Base-by-base conservation (phyloP, 1,140 invertebrate genomes). In the Halictus rubicundus region DNA sequence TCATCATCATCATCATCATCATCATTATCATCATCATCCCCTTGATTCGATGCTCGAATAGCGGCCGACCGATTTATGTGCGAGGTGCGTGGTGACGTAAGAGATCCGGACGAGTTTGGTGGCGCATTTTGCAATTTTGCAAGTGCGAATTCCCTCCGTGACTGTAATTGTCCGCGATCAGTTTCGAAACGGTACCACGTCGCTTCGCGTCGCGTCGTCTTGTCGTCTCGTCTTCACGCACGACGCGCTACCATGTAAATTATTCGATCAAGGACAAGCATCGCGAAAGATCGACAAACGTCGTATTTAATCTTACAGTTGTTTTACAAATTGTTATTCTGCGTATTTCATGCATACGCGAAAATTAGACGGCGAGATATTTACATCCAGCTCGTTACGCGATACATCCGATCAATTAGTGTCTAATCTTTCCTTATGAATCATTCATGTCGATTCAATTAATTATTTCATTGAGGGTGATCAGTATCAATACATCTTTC, bases 91-190 rank as follows among this genome's bases (percentile, higher is more conserved):
- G 2, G 23, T 57, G 37, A 16, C 37, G 32, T n/a, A 57, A 59
- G 27, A 64, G 32, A 59, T n/a, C 52, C 19, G 52, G 0, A 49
- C 46, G 46, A 8, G 3, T 60, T 27, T 46, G 39, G 25, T 10
- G 10, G 1, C 1, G 19, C 19, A 23, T 73, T 73, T 73, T 37
- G 25, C 27, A 49, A 73, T 63, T 73, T 61, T 63, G 6, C 39
- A 19, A 46, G 39, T 32, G n/a, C 23, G 8, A 32, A n/a, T 10
- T 19, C 23, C 49, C 52, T n/a, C 52, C 4, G 60, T 64, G 7
- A 16, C 42, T 39, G 2, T 63, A 37, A 52, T n/a, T 1, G 39
- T 32, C 14, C 1, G 0, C 0, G 21, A 54, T 1, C 3, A 21
- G n/a, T 74, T 64, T 63, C 42, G 42, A 9, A 14, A 46, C 8